Evolutionary conservation across 1,140 invertebrate genomes (phyloP), one percentile per base, ranked within the genome.

Genomic region (Pseudobourletiella spinata): DNA sequence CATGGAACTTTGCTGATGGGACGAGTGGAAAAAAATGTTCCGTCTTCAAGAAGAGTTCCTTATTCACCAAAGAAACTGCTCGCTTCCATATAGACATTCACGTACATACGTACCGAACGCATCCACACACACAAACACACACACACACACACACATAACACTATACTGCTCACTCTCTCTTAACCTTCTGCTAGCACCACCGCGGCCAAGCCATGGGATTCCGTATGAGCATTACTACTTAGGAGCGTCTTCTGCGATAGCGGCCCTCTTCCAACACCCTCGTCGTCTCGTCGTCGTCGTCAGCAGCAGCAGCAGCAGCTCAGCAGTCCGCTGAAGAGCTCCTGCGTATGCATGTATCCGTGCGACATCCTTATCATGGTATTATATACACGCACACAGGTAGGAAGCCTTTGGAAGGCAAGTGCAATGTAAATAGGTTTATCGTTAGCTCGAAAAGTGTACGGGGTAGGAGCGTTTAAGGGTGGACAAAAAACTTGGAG

Each of bases 371-470:
- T n/a, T n/a, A n/a, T n/a, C n/a, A n/a, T n/a, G n/a, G n/a, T n/a
- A n/a, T n/a, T n/a, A n/a, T n/a, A n/a, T n/a, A n/a, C n/a, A 39
- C n/a, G 32, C n/a, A 39, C 32, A 39, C 32, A 39, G 32, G 32
- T 39, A 46, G 44, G 44, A 46, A 8, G 44, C 32, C 32, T 39
- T n/a, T 39, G 32, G 8, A 39, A 39, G n/a, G 32, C 44, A 46
- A 46, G 44, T 46, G 44, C 44, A 46, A 46, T 46, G 44, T 46
- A 46, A 46, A 46, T 46, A 46, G 44, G 44, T 46, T 46, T 46
- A 46, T 46, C 44, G 44, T 46, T 46, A 46, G 44, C n/a, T 39
- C 22, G 44, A 46, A 20, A 46, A 46, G 44, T 46, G 18, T 4
- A 46, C 15, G 22, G 18, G 6, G 18, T 14, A 20, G 8, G 35